Evolutionary conservation across 2,888 invertebrate species (phyloP).

Genomic region (Alitta virens): DNA sequence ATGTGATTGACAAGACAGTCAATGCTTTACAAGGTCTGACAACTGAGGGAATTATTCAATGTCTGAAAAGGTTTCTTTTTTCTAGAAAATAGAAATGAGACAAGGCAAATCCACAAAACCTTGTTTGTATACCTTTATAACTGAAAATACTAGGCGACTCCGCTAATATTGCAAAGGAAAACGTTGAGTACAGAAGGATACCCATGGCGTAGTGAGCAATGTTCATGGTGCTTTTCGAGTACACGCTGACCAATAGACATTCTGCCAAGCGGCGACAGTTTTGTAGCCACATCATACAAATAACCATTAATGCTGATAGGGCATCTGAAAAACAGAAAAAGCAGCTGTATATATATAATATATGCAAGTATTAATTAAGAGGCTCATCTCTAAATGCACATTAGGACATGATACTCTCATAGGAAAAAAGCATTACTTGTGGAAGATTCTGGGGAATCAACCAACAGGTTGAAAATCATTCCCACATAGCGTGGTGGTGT

Average conservation of each 20-base stretch:
- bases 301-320: constrained; percentile 18
- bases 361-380: not conserved
- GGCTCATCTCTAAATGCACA: not conserved
- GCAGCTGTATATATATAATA: not conserved
- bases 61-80: too few relatives aligned
- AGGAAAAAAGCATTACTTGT: constrained; percentile 3
- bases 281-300: constrained; percentile 23
- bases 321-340: constrained; percentile 15
- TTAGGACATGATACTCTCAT: not conserved
- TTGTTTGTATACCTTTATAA: not conserved
- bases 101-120: not conserved
- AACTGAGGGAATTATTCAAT: too few relatives aligned
- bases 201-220: constrained; percentile 42
- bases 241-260: constrained; percentile 41
- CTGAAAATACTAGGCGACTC: constrained; percentile 21
- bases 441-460: not conserved
- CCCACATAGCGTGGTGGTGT: constrained; percentile 3
- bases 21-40: too few relatives aligned
- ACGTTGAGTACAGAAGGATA: constrained; percentile 36
- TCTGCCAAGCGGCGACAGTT: constrained; percentile 30
- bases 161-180: constrained; percentile 25
- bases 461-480: not conserved
- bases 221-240: constrained; percentile 44
- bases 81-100: not conserved
- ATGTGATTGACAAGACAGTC: too few relatives aligned